These are phyloP conservation scores for Cheilosia impressa DNA, from an alignment of 2,888 invertebrate species.

Conservation along the genomic window DNA sequence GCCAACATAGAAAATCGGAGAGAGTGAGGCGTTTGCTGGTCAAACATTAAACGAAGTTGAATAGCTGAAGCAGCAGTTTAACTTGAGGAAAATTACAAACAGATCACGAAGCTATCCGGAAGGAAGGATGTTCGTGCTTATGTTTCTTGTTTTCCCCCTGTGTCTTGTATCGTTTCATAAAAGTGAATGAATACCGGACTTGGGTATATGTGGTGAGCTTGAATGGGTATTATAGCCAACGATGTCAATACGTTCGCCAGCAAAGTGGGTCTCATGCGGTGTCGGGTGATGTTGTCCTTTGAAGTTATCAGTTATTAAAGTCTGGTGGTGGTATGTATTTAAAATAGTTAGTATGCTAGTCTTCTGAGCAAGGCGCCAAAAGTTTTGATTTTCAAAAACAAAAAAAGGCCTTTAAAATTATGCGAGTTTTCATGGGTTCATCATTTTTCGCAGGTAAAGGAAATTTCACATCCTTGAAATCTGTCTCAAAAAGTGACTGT, in stretches of 20 bases:
- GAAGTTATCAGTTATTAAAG: slow-evolving; percentile 8
- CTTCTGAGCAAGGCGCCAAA: too few species aligned
- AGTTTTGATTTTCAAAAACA: too few species aligned
- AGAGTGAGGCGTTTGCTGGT: slow-evolving; percentile 9
- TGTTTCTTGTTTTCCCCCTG: not conserved
- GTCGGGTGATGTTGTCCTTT: not conserved
- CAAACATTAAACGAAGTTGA: slow-evolving; percentile 55
- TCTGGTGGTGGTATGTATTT: too few species aligned
- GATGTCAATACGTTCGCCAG: slow-evolving; percentile 2
- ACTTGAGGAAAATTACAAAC: slow-evolving; percentile 62
- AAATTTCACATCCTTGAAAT: too few species aligned
- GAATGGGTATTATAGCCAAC: not conserved
- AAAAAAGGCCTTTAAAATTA: too few species aligned
- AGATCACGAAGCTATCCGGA: slow-evolving; percentile 55
- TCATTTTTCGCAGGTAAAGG: too few species aligned
- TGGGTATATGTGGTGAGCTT: slow-evolving; percentile 1
- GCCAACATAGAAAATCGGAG: not conserved
- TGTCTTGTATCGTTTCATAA: slow-evolving; percentile 13
- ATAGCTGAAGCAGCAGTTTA: slow-evolving; percentile 72
- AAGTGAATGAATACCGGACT: slow-evolving; percentile 8
- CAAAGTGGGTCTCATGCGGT: not conserved
- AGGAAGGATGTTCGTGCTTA: slow-evolving; percentile 38
- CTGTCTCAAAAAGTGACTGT: too few species aligned
- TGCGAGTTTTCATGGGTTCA: too few species aligned
- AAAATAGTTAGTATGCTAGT: too few species aligned